Percentiles rank a stretch among this genome's conserved stretches.
phyloP scores from a whole-genome alignment of 2,797 vertebrate species.

The Sparus aurata region DNA sequence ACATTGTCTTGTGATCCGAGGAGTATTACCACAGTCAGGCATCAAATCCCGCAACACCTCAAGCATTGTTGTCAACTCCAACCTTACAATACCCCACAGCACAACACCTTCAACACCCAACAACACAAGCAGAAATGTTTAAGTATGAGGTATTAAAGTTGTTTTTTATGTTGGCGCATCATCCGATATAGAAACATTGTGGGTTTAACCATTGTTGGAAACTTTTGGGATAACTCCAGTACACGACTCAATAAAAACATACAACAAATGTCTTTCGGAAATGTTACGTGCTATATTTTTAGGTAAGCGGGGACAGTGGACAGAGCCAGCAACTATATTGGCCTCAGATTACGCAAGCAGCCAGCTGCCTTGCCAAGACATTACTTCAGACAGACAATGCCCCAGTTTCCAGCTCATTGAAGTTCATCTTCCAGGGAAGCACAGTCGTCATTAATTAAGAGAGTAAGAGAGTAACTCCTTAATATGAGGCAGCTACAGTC shows the following conservation, averaged over 20 bases:
- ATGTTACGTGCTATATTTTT: neutral
- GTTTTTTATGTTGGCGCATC: too few species aligned
- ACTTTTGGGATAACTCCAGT: too few species aligned
- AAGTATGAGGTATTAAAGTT: too few species aligned
- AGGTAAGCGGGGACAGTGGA: neutral
- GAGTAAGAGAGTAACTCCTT: slow-evolving; percentile 14
- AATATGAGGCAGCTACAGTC: slow-evolving; percentile 10
- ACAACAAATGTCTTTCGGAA: too few species aligned
- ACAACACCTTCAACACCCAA: neutral
- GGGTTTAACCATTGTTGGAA: too few species aligned
- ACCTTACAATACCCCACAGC: neutral
- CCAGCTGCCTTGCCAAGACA: slow-evolving; percentile 32
- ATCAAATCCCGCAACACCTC: neutral
- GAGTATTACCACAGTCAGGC: slow-evolving; percentile 3
- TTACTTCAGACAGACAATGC: slow-evolving; percentile 30
- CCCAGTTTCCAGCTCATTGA: slow-evolving; percentile 38
- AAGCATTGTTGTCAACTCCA: neutral
- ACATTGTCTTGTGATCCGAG: neutral
- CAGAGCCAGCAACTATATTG: neutral
- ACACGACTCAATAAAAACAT: too few species aligned
- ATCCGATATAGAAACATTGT: too few species aligned
- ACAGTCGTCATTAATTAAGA: slow-evolving; percentile 6
- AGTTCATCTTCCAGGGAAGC: slow-evolving; percentile 8
- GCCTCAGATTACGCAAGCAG: slow-evolving; percentile 25
- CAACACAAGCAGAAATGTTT: neutral